Evolutionary conservation across 2,888 invertebrate species (phyloP).

Genomic region (Drosophila parthenogenetica): DNA sequence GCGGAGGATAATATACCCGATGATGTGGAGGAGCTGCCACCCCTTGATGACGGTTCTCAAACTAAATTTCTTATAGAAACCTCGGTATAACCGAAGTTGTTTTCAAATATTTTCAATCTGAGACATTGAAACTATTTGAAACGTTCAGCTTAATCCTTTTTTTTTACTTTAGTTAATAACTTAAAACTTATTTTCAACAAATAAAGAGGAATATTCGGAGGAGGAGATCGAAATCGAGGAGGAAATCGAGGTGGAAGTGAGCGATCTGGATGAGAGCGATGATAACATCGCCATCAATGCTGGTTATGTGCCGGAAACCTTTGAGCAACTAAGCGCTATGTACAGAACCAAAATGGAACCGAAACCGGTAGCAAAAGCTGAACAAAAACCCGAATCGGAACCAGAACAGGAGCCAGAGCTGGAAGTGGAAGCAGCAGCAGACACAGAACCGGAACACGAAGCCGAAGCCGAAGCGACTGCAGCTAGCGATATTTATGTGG

Average conservation of each 20-base stretch:
- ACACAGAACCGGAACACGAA: constrained; percentile 16
- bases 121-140: constrained; percentile 38
- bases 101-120: constrained; percentile 47
- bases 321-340: constrained; percentile 82
- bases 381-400: constrained; percentile 6
- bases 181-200: constrained; percentile 27
- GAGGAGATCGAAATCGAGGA: constrained; percentile 82
- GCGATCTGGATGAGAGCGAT: constrained; percentile 77
- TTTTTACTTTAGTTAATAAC: constrained; percentile 27
- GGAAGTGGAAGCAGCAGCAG: constrained; percentile 1
- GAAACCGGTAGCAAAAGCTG: constrained; percentile 4
- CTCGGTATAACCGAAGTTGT: constrained; percentile 61
- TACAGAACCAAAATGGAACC: constrained; percentile 65
- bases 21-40: constrained; percentile 73
- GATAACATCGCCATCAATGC: constrained; percentile 84
- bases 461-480: constrained; percentile 17
- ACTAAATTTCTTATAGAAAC: constrained; percentile 31
- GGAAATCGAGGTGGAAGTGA: constrained; percentile 79
- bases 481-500: constrained; percentile 67
- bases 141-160: constrained; percentile 6
- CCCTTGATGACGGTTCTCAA: constrained; percentile 82
- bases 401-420: constrained; percentile 13
- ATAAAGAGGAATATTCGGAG: constrained; percentile 78
- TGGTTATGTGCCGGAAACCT: constrained; percentile 80
- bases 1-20: constrained; percentile 80